Base-by-base conservation (phyloP, 2,113 vertebrate species). In the Chloropsis hardwickii region DNA sequence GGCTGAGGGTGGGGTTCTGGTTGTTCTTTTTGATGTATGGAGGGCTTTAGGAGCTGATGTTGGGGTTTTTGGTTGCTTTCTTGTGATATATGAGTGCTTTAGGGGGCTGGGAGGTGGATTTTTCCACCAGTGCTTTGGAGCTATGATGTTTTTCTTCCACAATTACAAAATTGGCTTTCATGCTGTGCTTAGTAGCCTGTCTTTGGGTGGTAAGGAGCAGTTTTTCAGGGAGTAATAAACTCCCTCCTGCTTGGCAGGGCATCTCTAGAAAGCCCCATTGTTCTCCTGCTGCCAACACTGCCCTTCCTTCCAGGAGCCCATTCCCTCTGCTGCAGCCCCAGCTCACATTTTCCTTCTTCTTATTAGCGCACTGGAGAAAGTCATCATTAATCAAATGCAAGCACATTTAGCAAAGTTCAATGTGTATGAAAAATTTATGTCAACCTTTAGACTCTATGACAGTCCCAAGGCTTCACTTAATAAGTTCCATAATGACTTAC, bases 351-450 rank as follows among this genome's bases (percentile, higher is more conserved):
- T 76, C 79, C 61, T 89, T 23, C 66, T 85, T 88, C 62, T 81
- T 93, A 90, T 96, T 88, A 91, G 76, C 1, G 0, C 44, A 27
- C 57, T 73, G 42, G 86, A 92, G 86, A 95, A 96, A 97, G 92
- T 83, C 64, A 66, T 93, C 88, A 95, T 97, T 96, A 95, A 94
- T 97, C 96, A 96, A 92, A 94, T 24, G 56, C 83, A 86, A 86
- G 79, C 87, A 92, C 91, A 95, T 95, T 95, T 97, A 94, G 86
- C 86, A 96, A 95, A 97, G 92, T 95, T 97, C 88, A 96, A 86
- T 35, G 85, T 83, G 77, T 90, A 96, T 96, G 76, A 96, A 96
- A 97, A 96, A 97, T 97, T 97, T 96, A 97, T 95, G 86, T 84
- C 94, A 94, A 95, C 92, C 94, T 96, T 95, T 96, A 94, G 92